These are phyloP conservation scores for Gorsachius magnificus DNA, from an alignment of 2,797 vertebrate genomes.

Conservation along the genomic window DNA sequence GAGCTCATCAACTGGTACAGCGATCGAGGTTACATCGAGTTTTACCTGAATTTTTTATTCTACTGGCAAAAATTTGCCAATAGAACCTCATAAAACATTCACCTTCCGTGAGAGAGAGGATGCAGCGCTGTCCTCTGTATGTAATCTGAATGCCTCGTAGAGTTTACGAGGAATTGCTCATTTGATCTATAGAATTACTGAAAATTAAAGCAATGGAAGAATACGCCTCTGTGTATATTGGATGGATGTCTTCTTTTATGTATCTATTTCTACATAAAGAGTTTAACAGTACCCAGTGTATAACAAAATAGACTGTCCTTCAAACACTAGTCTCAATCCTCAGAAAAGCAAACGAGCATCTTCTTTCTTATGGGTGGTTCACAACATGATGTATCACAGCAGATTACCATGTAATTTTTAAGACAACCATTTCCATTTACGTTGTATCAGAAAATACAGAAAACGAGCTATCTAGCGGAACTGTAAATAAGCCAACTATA, in stretches of 20 bases:
- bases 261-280: neutral
- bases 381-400: neutral
- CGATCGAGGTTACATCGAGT: rapidly evolving
- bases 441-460: neutral
- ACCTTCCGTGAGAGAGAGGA: neutral
- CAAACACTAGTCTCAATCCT: neutral
- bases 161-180: neutral
- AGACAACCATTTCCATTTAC: neutral
- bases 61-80: neutral
- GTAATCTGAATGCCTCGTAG: neutral
- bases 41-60: neutral
- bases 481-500: neutral
- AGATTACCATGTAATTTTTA: neutral
- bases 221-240: neutral
- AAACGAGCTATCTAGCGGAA: neutral
- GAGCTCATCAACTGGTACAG: neutral
- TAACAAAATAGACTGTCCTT: neutral
- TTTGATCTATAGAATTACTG: neutral
- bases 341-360: neutral
- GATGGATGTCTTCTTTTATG: neutral
- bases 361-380: neutral
- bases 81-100: neutral
- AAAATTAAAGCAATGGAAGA: neutral
- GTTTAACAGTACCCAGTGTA: neutral
- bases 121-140: neutral